Percentiles rank a stretch among this genome's conserved stretches.
These are phyloP conservation scores for Astropecten irregularis DNA, from an alignment of 53 echinoderm and acorn worm genomes.

Conservation along the genomic window DNA sequence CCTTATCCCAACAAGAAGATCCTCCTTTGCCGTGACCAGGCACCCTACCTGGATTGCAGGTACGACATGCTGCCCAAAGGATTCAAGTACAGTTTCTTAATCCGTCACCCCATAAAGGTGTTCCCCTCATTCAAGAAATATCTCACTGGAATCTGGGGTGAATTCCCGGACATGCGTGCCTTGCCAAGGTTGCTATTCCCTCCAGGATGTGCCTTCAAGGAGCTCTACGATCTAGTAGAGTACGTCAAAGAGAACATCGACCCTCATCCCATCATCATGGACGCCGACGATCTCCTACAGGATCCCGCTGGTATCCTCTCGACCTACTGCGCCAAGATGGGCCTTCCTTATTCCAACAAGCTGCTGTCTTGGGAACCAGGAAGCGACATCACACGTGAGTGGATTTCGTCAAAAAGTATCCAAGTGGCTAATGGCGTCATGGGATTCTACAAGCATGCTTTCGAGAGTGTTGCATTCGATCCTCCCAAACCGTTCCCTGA, in stretches of 20 bases:
- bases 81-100: not conserved
- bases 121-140: not conserved
- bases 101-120: not conserved
- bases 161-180: not conserved
- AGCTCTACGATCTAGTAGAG: not conserved
- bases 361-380: not conserved
- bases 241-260: slow-evolving; percentile 2
- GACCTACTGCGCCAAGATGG: not conserved
- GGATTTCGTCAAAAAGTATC: not conserved
- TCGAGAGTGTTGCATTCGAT: not conserved
- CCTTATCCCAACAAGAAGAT: slow-evolving; percentile 6
- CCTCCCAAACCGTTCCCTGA: not conserved
- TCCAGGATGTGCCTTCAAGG: slow-evolving; percentile 2
- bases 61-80: slow-evolving; percentile 8
- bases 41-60: not conserved
- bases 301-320: not conserved
- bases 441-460: not conserved
- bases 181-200: not conserved
- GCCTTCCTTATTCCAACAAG: not conserved
- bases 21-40: not conserved
- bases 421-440: not conserved
- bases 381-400: not conserved
- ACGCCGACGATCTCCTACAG: not conserved
- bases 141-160: not conserved
- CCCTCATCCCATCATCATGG: not conserved